Conservation (phyloP, 2,888 invertebrate species). For the Noctua janthe region DNA sequence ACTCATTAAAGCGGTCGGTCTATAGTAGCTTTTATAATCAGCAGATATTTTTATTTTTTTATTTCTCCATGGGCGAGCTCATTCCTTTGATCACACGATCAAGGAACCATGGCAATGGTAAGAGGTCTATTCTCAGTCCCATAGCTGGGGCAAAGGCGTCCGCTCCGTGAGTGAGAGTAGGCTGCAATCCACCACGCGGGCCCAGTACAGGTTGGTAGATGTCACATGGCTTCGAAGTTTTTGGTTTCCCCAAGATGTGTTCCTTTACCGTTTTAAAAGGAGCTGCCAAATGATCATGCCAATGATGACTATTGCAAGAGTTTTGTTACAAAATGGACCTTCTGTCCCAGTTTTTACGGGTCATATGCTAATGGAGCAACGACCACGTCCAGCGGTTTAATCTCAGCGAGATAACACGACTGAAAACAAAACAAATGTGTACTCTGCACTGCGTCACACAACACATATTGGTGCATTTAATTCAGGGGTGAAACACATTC, state of each 20-base stretch:
- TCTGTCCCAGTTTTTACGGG: neutral
- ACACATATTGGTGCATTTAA: neutral
- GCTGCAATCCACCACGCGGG: neutral
- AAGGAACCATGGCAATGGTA: neutral
- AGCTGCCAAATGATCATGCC: neutral
- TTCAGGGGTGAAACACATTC: neutral
- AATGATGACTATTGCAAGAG: neutral
- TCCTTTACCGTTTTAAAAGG: neutral
- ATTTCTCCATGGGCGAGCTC: too few species aligned
- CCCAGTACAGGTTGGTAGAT: neutral
- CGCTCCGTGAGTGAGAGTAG: neutral
- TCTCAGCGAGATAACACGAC: constrained; percentile 35
- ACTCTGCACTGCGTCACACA: constrained; percentile 24
- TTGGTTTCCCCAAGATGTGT: neutral
- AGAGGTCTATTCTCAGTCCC: neutral
- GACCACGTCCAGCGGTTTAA: constrained; percentile 36
- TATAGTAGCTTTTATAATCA: too few species aligned
- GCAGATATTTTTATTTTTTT: too few species aligned
- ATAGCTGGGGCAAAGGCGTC: accelerated
- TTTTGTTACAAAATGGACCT: constrained; percentile 1
- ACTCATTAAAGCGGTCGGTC: too few species aligned
- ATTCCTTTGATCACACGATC: too few species aligned
- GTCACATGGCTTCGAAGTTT: neutral
- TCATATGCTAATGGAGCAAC: constrained; percentile 19
- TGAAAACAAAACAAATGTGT: constrained; percentile 38